Percentiles rank a stretch among this genome's conserved stretches.
Evolutionary conservation across 2,888 invertebrate genomes (phyloP).

Genomic region (Scaeva pyrastri): DNA sequence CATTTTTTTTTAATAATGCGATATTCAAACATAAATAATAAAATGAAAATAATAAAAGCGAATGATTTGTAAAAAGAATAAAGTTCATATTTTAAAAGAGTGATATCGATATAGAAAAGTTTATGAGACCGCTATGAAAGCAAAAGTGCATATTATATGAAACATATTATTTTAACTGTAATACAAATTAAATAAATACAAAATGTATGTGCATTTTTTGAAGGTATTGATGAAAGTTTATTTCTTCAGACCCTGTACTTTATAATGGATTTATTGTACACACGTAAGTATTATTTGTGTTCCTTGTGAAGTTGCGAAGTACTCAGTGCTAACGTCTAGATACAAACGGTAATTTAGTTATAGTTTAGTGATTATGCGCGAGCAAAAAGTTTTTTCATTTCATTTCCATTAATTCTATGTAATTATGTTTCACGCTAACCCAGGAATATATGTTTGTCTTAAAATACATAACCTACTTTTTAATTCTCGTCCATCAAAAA

Average conservation of each 20-base stretch:
- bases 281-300: background rate
- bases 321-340: too few species aligned
- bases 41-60: slow-evolving; percentile 18
- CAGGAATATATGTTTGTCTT: too few species aligned
- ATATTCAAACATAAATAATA: slow-evolving; percentile 14
- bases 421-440: too few species aligned
- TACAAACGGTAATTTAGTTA: too few species aligned
- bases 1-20: background rate
- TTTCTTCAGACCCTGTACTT: background rate
- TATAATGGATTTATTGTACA: background rate
- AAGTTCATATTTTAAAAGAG: slow-evolving; percentile 66
- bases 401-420: too few species aligned
- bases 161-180: slow-evolving; percentile 72
- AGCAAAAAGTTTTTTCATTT: too few species aligned
- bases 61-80: slow-evolving; percentile 17
- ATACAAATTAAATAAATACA: slow-evolving; percentile 61
- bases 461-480: too few species aligned
- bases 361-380: too few species aligned
- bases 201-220: slow-evolving; percentile 33
- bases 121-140: slow-evolving; percentile 56
- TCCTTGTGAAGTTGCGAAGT: too few species aligned
- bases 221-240: background rate
- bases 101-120: slow-evolving; percentile 65
- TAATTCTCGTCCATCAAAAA: too few species aligned
- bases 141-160: slow-evolving; percentile 69